Conservation (phyloP, 1,140 invertebrate species). For the Zaprionus davidi region DNA sequence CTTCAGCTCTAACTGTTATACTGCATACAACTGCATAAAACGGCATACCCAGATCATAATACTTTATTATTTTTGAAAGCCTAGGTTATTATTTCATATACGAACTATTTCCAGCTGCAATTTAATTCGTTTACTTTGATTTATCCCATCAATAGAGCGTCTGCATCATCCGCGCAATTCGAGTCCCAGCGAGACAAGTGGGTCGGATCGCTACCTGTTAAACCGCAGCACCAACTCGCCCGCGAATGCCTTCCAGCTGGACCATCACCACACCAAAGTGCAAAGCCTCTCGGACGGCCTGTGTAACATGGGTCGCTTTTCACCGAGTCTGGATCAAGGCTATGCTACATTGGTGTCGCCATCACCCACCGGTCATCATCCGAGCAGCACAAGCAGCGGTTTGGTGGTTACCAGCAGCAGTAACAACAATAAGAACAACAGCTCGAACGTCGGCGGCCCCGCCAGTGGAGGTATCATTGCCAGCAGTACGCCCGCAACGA, state of each 20-base stretch:
- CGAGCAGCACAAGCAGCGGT: conserved; percentile 43
- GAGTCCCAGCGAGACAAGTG: conserved; percentile 83
- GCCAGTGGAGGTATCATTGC: conserved; percentile 56
- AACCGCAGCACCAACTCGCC: conserved; percentile 79
- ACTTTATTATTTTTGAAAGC: too few species aligned
- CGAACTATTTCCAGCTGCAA: not conserved
- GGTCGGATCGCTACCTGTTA: conserved; percentile 81
- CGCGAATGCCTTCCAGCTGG: conserved; percentile 73
- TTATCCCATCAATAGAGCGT: conserved; percentile 39
- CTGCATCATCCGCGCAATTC: conserved; percentile 74
- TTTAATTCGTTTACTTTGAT: not conserved
- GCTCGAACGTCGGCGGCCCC: conserved; percentile 64
- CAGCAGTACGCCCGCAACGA: conserved; percentile 73
- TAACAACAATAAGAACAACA: conserved; percentile 63
- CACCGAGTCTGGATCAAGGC: conserved; percentile 89
- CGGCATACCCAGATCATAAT: too few species aligned
- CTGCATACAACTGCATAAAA: too few species aligned
- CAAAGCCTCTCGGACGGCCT: conserved; percentile 80
- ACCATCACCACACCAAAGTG: conserved; percentile 76
- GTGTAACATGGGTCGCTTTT: conserved; percentile 84
- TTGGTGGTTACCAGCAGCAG: conserved; percentile 21
- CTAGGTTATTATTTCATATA: too few species aligned
- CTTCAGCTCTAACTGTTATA: too few species aligned
- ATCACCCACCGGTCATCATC: conserved; percentile 83
- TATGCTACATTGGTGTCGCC: conserved; percentile 90